Base-by-base conservation (phyloP, 2,113 vertebrate species). In the Ophthalmolycus amberensis region DNA sequence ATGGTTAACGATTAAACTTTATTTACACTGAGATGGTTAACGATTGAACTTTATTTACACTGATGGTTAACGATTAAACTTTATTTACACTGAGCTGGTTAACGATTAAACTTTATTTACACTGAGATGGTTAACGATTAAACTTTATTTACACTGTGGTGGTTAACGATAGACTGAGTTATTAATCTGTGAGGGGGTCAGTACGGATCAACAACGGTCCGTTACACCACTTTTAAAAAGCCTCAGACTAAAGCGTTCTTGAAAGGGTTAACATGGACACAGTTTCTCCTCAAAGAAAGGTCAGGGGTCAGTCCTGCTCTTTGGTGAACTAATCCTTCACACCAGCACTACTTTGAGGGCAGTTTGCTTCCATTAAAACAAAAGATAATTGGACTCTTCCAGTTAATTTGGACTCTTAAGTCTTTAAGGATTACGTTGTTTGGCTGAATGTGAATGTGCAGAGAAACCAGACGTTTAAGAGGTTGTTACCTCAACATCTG, bases 231-330 rank as follows among this genome's bases (percentile, higher is more conserved):
- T 27, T 46, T 46, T 15, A 59, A 29, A 56, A 59, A 59, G 25
- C 56, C 56, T 29, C 56, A 29, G 56, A 59, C 56, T 59, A 14
- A 59, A 29, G 25, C 5, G 2, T 59, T 60, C 54, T 48, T 40
- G 7, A 63, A 40, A 62, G 42, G 56, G 38, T 42, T 44, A 29
- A 65, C 34, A 40, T 9, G 18, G 22, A 15, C 25, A 40, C 5
- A 63, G 27, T 25, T 77, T 60, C 20, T 46, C 52, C 27, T n/a
- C 64, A 68, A 18, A 69, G 38, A 29, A 25, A 42, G 56, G 67
- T 79, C 67, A 77, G 18, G 46, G 40, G 56, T 73, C 71, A 29
- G 37, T 9, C 15, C 40, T 40, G 9, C 14, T 58, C n/a, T 27
- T 2, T 18, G 65, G 65, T 48, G 16, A 20, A 60, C 27, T 54